Conservation (phyloP, 2,113 vertebrate genomes). For the Rhinogobius similis region DNA sequence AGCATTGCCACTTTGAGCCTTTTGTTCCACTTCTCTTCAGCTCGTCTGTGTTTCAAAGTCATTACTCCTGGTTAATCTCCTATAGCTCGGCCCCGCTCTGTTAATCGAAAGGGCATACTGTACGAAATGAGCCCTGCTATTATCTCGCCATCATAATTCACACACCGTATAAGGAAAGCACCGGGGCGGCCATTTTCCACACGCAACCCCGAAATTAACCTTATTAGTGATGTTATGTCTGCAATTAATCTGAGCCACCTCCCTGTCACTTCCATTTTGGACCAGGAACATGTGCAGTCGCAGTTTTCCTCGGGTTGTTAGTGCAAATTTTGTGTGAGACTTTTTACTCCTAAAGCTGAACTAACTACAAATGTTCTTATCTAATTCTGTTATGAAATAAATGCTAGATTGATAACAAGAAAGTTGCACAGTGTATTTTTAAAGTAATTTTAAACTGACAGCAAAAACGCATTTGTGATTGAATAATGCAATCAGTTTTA, state of each 20-base stretch:
- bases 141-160: slow-evolving; percentile 63
- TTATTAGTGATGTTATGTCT: slow-evolving; percentile 40
- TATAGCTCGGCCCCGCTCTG: slow-evolving; percentile 39
- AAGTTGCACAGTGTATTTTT: too few species aligned
- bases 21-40: slow-evolving; percentile 14
- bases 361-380: too few species aligned
- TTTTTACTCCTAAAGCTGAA: too few species aligned
- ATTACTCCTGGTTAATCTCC: slow-evolving; percentile 68
- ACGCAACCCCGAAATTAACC: slow-evolving; percentile 43
- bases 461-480: too few species aligned
- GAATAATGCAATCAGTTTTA: too few species aligned
- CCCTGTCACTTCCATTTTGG: neutral
- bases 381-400: too few species aligned
- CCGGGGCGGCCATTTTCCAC: slow-evolving; percentile 19
- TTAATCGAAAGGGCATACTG: slow-evolving; percentile 51
- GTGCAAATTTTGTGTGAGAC: neutral
- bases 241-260: slow-evolving; percentile 13
- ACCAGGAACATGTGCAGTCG: neutral
- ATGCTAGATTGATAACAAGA: too few species aligned
- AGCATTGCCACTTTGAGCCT: slow-evolving; percentile 5
- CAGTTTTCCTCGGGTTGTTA: neutral
- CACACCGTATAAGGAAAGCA: slow-evolving; percentile 24
- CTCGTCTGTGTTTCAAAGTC: slow-evolving; percentile 47
- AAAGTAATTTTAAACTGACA: too few species aligned
- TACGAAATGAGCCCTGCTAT: slow-evolving; percentile 53